Base-by-base conservation (phyloP, 2,888 invertebrate species). In the Drosophila melanosoma region DNA sequence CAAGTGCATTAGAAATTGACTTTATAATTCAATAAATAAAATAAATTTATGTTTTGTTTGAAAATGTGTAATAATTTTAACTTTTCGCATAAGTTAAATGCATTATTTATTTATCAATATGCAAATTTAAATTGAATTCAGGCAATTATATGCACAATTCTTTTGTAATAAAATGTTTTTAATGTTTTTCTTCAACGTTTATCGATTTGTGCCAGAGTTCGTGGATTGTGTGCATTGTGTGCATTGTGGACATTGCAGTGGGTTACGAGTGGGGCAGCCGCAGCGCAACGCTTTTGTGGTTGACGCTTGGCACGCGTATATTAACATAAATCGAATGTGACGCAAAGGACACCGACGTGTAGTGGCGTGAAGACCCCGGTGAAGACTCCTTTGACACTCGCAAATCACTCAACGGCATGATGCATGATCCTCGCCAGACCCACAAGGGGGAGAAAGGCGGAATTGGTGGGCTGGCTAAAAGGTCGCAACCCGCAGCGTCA, bases 361-460 rank as follows among this genome's bases (percentile, higher is more conserved):
- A 52, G 72, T 51, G 72, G 62, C 60, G 58, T 26, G 65, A 68
- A 62, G 48, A 57, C 48, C 35, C 40, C 17, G 49, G 12, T 45
- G 63, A 62, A 59, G 69, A 74, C 79, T 85, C 85, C 85, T 85
- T 85, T 89, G 85, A 80, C 88, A 88, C 90, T 85, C 85, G 85
- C 85, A 85, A 85, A 85, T 85, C 90, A 85, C 85, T 85, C 88
- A 85, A 69, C 90, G 60, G 69, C 83, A 86, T 85, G 85, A 89
- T 89, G 70, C 88, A 85, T 87, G 86, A 76, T 71, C 58, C 56
- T 15, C 36, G 20, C 15, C 40, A 26, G 6, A 42, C 12, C 58
- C 57, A n/a, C 26, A 54, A 33, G 26, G n/a, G 23, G 2, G 17
- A 1, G 15, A 40, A 52, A 26, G 20, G 8, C 20, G 12, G 32